Evolutionary conservation across 2,113 vertebrate genomes (phyloP), one percentile per base, ranked within the genome.

Genomic region (Tor tambroides): DNA sequence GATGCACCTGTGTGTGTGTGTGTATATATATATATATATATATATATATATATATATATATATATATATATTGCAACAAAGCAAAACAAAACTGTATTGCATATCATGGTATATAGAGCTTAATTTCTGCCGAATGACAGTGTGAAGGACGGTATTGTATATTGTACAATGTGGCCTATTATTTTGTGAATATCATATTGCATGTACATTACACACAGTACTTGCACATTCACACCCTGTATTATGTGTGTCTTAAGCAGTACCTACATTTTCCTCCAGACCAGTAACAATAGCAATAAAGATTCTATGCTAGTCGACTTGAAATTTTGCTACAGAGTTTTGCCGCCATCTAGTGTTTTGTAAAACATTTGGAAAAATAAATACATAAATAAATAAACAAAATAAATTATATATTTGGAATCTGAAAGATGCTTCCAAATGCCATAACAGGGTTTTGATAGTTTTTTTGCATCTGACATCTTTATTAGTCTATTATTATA

Each of bases 271-370:
- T 38, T 72, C 69, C 35, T 23, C 19, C 9, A 23, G 32, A 38
- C 19, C 19, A 72, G 21, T 59, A 8, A 41, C 21, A 72, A 72
- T 11, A 23, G 32, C 32, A 38, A 41, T 38, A 23, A 11, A 72
- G 32, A 38, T 23, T 41, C 4, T 72, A 23, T 38, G 26, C 4
- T 63, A 12, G n/a, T 72, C 4, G 35, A 38, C 23, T 72, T 4
- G 9, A 72, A 41, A 72, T 72, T 5, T 38, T 72, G 4, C 32
- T 11, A 38, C 41, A 23, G 69, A 80, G 79, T 11, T 41, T 80
- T 79, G 63, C 80, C 88, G 5, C 92, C 91, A 90, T 92, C 94
- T 94, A 89, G 89, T 92, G 94, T 91, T 81, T 35, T 2, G 6
- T 19, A 5, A 10, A 41, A 72, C 19, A 72, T 41, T 21, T 41